Evolutionary conservation across 2,888 invertebrate species (phyloP).

Genomic region (Galerucella calmariensis): DNA sequence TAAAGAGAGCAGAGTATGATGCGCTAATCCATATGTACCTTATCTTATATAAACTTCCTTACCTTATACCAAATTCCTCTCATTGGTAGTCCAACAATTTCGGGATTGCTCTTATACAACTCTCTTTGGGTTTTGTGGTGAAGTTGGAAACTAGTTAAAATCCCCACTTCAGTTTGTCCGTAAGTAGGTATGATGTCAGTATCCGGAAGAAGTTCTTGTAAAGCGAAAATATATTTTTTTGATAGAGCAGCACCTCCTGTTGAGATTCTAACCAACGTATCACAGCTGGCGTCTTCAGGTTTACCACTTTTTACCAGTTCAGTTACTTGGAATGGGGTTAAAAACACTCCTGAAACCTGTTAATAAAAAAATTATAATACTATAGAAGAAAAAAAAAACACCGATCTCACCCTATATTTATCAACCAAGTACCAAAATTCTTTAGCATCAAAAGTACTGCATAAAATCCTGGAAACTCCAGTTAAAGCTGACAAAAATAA

Average conservation of each 20-base stretch:
- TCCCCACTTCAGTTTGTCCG: conserved; percentile 58
- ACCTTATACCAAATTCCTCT: conserved; percentile 55
- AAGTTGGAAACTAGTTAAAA: conserved; percentile 50
- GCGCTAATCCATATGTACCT: too few relatives aligned
- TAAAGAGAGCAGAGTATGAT: too few relatives aligned
- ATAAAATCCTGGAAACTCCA: conserved; percentile 51
- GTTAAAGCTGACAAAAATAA: conserved; percentile 46
- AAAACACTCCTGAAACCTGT: conserved; percentile 49
- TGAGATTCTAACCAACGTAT: conserved; percentile 50
- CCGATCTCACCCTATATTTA: conserved; percentile 50
- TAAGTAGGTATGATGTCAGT: conserved; percentile 53
- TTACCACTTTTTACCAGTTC: conserved; percentile 53
- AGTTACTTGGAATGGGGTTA: conserved; percentile 52
- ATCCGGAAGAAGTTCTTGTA: conserved; percentile 56
- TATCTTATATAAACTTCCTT: conserved; percentile 6
- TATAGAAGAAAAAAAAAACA: background rate
- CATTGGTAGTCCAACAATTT: conserved; percentile 51
- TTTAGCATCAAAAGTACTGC: conserved; percentile 44
- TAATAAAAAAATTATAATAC: conserved; percentile 18
- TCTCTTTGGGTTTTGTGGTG: conserved; percentile 51
- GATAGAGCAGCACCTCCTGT: conserved; percentile 55
- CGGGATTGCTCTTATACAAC: conserved; percentile 49
- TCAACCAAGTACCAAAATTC: conserved; percentile 52
- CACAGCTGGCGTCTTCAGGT: conserved; percentile 54
- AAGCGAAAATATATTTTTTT: conserved; percentile 46